These are phyloP conservation scores for pig (Sus scrofa) DNA, from an alignment of 2,113 vertebrate species.

Conservation along the genomic window DNA sequence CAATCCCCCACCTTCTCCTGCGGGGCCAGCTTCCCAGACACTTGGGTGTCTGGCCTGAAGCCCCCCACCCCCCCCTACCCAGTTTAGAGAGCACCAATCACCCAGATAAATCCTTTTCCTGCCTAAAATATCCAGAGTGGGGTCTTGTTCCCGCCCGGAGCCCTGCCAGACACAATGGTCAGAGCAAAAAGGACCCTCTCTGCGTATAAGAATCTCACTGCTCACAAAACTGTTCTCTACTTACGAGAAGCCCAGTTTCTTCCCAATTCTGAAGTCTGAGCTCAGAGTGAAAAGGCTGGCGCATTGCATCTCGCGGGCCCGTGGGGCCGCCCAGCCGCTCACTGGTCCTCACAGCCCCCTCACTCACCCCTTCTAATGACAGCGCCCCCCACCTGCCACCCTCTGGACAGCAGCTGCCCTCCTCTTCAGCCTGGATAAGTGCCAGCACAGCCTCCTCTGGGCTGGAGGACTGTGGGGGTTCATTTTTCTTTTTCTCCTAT, in stretches of 20 bases:
- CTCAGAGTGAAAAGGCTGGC: neutral
- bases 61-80: too few species aligned
- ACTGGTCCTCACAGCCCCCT: fast-evolving
- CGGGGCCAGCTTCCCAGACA: too few species aligned
- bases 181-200: fast-evolving
- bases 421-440: fast-evolving
- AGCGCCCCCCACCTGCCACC: fast-evolving
- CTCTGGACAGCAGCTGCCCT: too few species aligned
- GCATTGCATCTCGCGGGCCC: fast-evolving
- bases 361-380: fast-evolving
- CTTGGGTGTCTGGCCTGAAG: neutral
- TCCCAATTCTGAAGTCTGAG: neutral
- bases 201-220: neutral
- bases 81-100: neutral
- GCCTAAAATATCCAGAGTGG: neutral
- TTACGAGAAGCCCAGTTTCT: fast-evolving
- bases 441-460: fast-evolving
- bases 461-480: fast-evolving
- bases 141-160: too few species aligned
- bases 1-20: neutral
- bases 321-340: neutral
- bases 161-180: neutral
- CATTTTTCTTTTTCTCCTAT: neutral
- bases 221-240: neutral
- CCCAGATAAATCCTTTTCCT: neutral